Evolutionary conservation across 2,797 vertebrate species (phyloP).

Genomic region (Glyptemys insculpta): DNA sequence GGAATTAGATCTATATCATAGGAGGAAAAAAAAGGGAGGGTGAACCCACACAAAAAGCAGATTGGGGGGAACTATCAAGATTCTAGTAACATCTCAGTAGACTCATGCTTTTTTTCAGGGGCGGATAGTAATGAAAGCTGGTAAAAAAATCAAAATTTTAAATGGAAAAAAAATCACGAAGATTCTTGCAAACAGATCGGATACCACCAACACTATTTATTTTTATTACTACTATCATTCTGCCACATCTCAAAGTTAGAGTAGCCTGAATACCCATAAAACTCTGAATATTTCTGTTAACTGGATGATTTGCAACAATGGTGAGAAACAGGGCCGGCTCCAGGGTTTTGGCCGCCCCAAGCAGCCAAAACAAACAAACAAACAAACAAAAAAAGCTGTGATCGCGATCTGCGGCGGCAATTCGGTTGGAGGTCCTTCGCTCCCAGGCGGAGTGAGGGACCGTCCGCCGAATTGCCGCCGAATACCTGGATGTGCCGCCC

Average conservation of each 20-base stretch:
- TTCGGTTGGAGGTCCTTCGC: no score
- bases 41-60: background rate
- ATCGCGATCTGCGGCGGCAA: no score
- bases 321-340: no score
- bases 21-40: background rate
- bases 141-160: constrained; percentile 65
- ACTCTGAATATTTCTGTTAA: background rate
- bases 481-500: no score
- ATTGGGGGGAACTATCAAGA: constrained; percentile 37
- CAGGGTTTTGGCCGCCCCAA: no score
- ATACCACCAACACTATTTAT: background rate
- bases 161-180: constrained; percentile 32
- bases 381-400: no score
- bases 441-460: no score
- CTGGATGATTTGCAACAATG: background rate
- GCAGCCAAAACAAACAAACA: no score
- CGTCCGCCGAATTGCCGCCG: no score
- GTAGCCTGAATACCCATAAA: background rate
- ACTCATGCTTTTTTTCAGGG: constrained; percentile 58
- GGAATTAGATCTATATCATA: background rate
- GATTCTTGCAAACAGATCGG: background rate
- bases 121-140: constrained; percentile 68
- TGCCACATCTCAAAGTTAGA: constrained; percentile 8
- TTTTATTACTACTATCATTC: constrained; percentile 38
- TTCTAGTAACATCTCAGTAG: constrained; percentile 2